These are phyloP conservation scores for Platycheirus rosarum DNA, from an alignment of 2,888 invertebrate genomes.

Conservation along the genomic window DNA sequence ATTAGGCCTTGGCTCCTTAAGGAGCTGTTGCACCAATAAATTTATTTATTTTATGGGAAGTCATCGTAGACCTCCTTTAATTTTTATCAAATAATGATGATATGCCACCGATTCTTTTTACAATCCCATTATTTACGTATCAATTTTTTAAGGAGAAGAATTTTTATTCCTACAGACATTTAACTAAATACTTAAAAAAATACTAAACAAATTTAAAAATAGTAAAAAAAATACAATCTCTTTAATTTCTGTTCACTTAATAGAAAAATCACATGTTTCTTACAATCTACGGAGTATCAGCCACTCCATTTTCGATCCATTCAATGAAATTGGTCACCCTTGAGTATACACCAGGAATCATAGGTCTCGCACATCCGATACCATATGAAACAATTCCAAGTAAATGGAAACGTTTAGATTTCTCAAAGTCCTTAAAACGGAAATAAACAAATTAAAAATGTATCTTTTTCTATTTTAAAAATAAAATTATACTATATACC, in stretches of 20 bases:
- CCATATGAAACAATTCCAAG: slow-evolving; percentile 88
- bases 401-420: slow-evolving; percentile 81
- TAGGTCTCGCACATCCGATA: slow-evolving; percentile 85
- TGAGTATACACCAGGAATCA: slow-evolving; percentile 87
- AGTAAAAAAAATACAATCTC: slow-evolving; percentile 24
- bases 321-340: slow-evolving; percentile 85
- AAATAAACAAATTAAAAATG: neutral
- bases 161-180: too few relatives aligned
- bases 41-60: too few relatives aligned
- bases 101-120: too few relatives aligned
- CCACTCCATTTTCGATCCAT: slow-evolving; percentile 84
- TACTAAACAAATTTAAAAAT: neutral
- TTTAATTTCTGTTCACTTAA: slow-evolving; percentile 21
- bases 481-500: slow-evolving; percentile 61
- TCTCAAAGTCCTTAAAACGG: slow-evolving; percentile 52
- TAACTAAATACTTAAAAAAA: too few relatives aligned
- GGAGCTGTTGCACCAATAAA: too few relatives aligned
- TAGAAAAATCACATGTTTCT: slow-evolving; percentile 9
- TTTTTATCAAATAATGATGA: too few relatives aligned
- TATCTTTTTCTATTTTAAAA: too few relatives aligned
- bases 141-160: too few relatives aligned
- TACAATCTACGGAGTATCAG: slow-evolving; percentile 75
- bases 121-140: too few relatives aligned
- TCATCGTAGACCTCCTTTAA: too few relatives aligned
- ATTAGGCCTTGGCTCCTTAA: too few relatives aligned